Evolutionary conservation across 2,888 invertebrate genomes (phyloP).

Genomic region (Spisula subtruncata): DNA sequence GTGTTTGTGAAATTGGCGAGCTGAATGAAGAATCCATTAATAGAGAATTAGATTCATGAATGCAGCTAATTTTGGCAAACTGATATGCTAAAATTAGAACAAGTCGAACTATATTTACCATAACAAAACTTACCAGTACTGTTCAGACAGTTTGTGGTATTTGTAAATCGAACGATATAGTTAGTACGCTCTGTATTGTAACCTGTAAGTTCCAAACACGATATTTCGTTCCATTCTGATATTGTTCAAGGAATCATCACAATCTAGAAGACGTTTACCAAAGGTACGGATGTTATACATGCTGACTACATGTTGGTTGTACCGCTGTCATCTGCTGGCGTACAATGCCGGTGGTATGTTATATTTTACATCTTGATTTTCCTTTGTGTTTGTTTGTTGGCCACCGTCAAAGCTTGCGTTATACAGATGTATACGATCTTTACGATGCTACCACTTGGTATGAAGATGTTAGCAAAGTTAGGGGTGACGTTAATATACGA

Average conservation of each 20-base stretch:
- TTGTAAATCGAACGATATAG: background rate
- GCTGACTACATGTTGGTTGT: constrained; percentile 25
- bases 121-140: too few relatives aligned
- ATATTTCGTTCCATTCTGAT: background rate
- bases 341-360: background rate
- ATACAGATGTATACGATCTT: background rate
- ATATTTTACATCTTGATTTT: background rate
- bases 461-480: background rate
- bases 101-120: too few relatives aligned
- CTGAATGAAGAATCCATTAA: too few relatives aligned
- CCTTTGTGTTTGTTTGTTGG: background rate
- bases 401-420: constrained; percentile 27
- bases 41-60: too few relatives aligned
- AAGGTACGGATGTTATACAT: background rate
- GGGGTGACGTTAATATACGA: background rate
- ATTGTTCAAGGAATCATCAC: background rate
- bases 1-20: too few relatives aligned
- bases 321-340: constrained; percentile 15
- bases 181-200: background rate
- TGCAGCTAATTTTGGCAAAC: too few relatives aligned
- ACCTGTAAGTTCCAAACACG: background rate
- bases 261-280: background rate
- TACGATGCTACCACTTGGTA: background rate
- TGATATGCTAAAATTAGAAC: too few relatives aligned
- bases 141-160: background rate